These are phyloP conservation scores for Julus scandinavius DNA, from an alignment of 2,888 invertebrate species.

Conservation along the genomic window DNA sequence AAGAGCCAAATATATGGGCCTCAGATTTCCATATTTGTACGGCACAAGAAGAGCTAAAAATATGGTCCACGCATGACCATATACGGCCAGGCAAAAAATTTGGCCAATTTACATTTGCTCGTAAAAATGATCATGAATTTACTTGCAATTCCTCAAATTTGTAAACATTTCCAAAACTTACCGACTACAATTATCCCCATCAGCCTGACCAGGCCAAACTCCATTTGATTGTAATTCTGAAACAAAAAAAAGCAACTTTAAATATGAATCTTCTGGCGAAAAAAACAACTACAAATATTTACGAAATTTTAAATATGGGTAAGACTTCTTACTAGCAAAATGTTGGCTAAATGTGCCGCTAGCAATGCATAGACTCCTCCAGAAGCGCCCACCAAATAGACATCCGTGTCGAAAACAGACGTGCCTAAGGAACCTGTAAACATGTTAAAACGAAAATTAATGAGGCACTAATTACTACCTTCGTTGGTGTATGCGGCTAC, in stretches of 20 bases:
- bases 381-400: slow-evolving; percentile 86
- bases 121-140: no score
- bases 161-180: slow-evolving; percentile 71
- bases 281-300: slow-evolving; percentile 40
- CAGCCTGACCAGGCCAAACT: slow-evolving; percentile 87
- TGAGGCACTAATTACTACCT: slow-evolving; percentile 21
- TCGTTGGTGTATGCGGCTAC: background rate
- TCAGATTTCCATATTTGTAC: no score
- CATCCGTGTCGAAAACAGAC: slow-evolving; percentile 80
- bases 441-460: background rate
- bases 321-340: slow-evolving; percentile 72
- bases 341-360: slow-evolving; percentile 86
- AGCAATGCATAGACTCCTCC: slow-evolving; percentile 91
- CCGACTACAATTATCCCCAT: slow-evolving; percentile 92
- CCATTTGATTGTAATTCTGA: slow-evolving; percentile 93
- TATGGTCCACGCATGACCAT: no score
- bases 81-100: no score
- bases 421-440: slow-evolving; percentile 75
- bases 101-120: no score
- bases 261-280: background rate
- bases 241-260: slow-evolving; percentile 62
- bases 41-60: no score
- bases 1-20: no score
- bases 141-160: no score
- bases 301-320: background rate